Evolutionary conservation across 2,888 invertebrate genomes (phyloP), one percentile per base, ranked within the genome.

Genomic region (Baronia brevicornis): DNA sequence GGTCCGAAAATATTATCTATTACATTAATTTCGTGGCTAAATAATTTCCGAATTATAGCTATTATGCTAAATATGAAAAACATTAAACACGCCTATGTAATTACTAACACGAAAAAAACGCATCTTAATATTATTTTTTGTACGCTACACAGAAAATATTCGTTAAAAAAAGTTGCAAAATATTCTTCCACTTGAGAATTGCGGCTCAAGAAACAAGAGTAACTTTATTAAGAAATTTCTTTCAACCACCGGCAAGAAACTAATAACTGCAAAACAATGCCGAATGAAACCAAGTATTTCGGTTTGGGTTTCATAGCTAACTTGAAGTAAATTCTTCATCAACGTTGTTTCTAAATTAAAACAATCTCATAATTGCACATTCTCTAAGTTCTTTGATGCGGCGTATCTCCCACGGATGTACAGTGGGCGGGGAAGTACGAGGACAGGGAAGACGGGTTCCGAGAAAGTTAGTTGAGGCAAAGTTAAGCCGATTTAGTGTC

Each of bases 291-390:
- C 74, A 79, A 78, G 78, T 79, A 80, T 79, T 73, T 66, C 67
- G 77, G 74, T 72, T 78, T 72, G 67, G 68, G 75, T 70, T 73
- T 57, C 55, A 58, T 60, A 71, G 70, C 70, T 69, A 56, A 68
- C 61, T 72, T 61, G 55, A 61, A 75, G 74, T 67, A 68, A 73
- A 79, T 80, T 80, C 79, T 79, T 79, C 60, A 62, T 57, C 69
- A 79, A 79, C 80, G 79, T 79, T 82, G 84, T 84, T 82, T 73
- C 75, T 68, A 80, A 82, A 82, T 82, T 82, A 80, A 82, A 82
- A 84, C 82, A 80, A 84, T 79, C 80, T 82, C 75, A 79, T 82
- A 80, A 84, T 84, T 80, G 80, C 80, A 79, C 77, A 82, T 84
- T 82, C 82, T 68, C 64, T 40, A 70, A 77, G 70, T 77, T 78